Percentiles rank a stretch among this genome's conserved stretches.
These are phyloP conservation scores for Coilia nasus DNA, from an alignment of 2,797 vertebrate genomes.

Conservation along the genomic window DNA sequence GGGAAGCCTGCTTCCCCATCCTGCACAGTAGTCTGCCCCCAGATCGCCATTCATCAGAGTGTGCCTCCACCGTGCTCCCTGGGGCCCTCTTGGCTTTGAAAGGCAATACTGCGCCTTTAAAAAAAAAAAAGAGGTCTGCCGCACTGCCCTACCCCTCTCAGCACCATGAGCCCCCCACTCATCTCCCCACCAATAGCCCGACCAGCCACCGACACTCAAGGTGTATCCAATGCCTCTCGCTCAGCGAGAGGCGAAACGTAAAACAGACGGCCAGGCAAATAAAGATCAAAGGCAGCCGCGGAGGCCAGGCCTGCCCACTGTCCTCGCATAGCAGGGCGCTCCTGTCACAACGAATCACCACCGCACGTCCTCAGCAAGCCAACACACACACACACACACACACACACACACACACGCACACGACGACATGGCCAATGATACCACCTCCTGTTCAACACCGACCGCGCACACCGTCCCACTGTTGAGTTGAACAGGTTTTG, in stretches of 20 bases:
- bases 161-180: not conserved
- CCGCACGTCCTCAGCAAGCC: slow-evolving; percentile 74
- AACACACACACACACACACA: slow-evolving; percentile 40
- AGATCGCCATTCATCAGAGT: slow-evolving; percentile 56
- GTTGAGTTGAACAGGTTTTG: not conserved
- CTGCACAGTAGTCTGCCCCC: slow-evolving; percentile 52
- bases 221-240: slow-evolving; percentile 76
- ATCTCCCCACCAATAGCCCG: slow-evolving; percentile 35
- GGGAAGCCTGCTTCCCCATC: slow-evolving; percentile 53
- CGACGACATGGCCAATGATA: slow-evolving; percentile 10
- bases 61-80: slow-evolving; percentile 30
- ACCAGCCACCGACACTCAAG: slow-evolving; percentile 65
- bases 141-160: not conserved
- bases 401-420: slow-evolving; percentile 45
- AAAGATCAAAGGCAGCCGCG: slow-evolving; percentile 79
- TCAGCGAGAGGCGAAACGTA: slow-evolving; percentile 78
- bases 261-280: slow-evolving; percentile 78
- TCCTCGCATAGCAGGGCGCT: slow-evolving; percentile 53
- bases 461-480: not conserved
- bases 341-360: slow-evolving; percentile 63
- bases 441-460: not conserved
- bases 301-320: slow-evolving; percentile 51
- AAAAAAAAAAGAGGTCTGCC: slow-evolving; percentile 40
- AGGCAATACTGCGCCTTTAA: slow-evolving; percentile 73
- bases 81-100: slow-evolving; percentile 69